A percentile compares a stretch with the other conserved stretches of the same genome.
Evolutionary conservation across 1,140 invertebrate species (phyloP).

Genomic region (Glomeris maerens): DNA sequence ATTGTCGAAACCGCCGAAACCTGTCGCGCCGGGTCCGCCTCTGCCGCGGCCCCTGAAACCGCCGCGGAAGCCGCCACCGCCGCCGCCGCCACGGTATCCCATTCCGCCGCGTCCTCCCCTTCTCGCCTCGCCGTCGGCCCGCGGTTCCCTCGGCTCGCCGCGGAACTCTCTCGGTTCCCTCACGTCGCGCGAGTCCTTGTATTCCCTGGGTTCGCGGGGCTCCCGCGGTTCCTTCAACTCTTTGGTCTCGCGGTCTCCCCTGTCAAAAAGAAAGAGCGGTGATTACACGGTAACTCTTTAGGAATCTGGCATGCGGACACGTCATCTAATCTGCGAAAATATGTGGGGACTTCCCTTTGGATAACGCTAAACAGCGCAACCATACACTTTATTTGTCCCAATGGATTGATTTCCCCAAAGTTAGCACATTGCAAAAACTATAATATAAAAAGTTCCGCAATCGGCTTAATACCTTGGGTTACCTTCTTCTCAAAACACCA

Average conservation of each 20-base stretch:
- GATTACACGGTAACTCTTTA: too few relatives aligned
- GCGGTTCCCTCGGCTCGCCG: constrained; percentile 21
- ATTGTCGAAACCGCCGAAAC: constrained; percentile 42
- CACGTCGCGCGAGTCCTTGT: too few relatives aligned
- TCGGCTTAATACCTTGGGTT: constrained; percentile 8
- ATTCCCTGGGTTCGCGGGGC: constrained; percentile 16
- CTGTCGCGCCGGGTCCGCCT: constrained; percentile 32
- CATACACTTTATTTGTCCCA: too few relatives aligned
- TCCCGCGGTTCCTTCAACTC: constrained; percentile 31
- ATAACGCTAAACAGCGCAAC: too few relatives aligned
- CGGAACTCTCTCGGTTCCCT: constrained; percentile 17
- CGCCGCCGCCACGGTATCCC: constrained; percentile 20
- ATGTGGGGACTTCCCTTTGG: too few relatives aligned
- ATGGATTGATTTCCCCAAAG: constrained; percentile 6
- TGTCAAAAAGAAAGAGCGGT: too few relatives aligned
- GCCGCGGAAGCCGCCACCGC: constrained; percentile 31
- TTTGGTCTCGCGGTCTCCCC: constrained; percentile 29
- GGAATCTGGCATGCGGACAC: too few relatives aligned
- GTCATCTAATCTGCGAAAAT: too few relatives aligned
- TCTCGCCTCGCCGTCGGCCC: constrained; percentile 13
- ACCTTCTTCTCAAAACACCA: constrained; percentile 2
- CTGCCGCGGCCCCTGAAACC: constrained; percentile 28
- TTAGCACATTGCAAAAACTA: constrained; percentile 5
- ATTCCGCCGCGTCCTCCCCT: constrained; percentile 21
- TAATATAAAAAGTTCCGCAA: background rate